Evolutionary conservation across 2,113 vertebrate genomes (phyloP), one percentile per base, ranked within the genome.

Genomic region (Cichladusa arquata): DNA sequence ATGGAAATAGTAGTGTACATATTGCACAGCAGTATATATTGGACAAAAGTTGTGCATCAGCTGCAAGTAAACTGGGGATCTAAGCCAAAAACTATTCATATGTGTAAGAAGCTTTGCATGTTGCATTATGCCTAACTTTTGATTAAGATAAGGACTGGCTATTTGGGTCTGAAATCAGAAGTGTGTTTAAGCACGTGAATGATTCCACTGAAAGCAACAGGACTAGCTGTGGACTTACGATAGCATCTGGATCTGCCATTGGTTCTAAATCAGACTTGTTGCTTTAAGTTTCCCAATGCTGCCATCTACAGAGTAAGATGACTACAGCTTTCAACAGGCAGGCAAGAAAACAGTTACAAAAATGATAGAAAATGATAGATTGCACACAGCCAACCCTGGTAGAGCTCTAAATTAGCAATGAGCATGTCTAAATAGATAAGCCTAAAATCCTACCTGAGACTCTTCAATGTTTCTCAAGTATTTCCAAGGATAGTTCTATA

Each of bases 261-360:
- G 20, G 8, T 40, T 73, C n/a, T 36, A 3, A 73, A n/a, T 64
- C 44, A 66, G 47, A 88, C 56, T 92, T 77, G 65, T 14, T 70
- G 81, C 72, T 79, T 25, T 86, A 86, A 66, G 69, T 29, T 97
- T 95, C 95, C 94, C 95, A 97, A 88, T 97, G 93, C 97, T 97
- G 96, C 95, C 97, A 97, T 77, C 98, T 98, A 77, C 90, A 97
- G 97, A 95, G 31, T 3, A 56, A 8, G 15, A 3, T 42, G 24
- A 81, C 40, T 25, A 69, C 80, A 81, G 90, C 78, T 83, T 81
- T 38, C 47, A 53, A 44, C 8, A 14, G 3, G n/a, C 40, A 17
- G 24, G 48, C n/a, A 64, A 62, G 14, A 76, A 65, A 72, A 65
- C 2, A 1, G 3, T 2, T 8, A 17, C 3, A 1, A 51, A 66